Conservation (phyloP, 2,113 vertebrate species). For the Sinocyclocheilus grahami region DNA sequence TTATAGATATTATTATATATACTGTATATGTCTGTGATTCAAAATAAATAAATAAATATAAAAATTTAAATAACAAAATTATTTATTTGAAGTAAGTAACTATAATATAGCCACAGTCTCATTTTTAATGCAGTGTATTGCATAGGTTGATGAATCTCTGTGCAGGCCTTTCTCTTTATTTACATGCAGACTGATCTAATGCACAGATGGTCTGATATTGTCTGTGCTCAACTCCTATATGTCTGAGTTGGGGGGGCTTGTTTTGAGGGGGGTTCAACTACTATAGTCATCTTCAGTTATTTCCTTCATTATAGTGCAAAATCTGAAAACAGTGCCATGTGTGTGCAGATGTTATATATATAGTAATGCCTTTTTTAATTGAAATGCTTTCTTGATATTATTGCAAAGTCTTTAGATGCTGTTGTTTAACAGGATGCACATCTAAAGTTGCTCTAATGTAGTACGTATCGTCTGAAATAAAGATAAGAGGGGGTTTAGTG, state of each 20-base stretch:
- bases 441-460: neutral
- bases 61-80: neutral
- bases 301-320: conserved; percentile 27
- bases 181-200: conserved; percentile 50
- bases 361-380: neutral
- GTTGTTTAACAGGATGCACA: conserved; percentile 31
- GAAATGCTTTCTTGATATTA: neutral
- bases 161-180: conserved; percentile 38
- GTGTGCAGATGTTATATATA: neutral
- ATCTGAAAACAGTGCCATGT: neutral
- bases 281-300: conserved; percentile 25
- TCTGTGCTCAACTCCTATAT: neutral
- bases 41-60: no score
- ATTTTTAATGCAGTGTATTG: neutral
- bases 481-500: conserved; percentile 14
- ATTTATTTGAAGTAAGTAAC: neutral
- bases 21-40: no score
- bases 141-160: neutral
- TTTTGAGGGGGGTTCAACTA: conserved; percentile 28
- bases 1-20: no score
- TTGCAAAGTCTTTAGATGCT: conserved; percentile 4
- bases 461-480: neutral
- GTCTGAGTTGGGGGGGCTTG: neutral
- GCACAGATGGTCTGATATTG: conserved; percentile 55
- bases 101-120: neutral